A percentile compares a stretch with the other conserved stretches of the same genome.
Evolutionary conservation across 2,113 vertebrate genomes (phyloP).

Genomic region (Ceratotherium simum): DNA sequence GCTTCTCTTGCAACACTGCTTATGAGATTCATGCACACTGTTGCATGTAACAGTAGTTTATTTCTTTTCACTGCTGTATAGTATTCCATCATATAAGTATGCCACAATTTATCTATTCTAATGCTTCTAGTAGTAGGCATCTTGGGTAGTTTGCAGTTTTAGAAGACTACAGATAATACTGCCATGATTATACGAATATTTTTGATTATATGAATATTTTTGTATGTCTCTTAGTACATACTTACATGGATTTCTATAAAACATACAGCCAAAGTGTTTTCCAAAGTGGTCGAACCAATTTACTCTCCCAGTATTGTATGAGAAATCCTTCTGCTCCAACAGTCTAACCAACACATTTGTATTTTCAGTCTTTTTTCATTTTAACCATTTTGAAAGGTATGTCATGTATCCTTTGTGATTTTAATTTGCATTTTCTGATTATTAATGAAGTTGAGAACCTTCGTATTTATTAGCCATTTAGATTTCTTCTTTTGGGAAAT

Average conservation of each 20-base stretch:
- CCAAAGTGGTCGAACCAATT: neutral
- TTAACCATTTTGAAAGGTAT: neutral
- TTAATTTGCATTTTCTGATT: conserved; percentile 27
- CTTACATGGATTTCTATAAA: neutral
- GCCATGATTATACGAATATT: neutral
- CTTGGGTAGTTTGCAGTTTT: neutral
- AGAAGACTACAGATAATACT: neutral
- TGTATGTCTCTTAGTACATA: neutral
- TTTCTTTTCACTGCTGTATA: neutral
- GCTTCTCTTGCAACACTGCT: neutral
- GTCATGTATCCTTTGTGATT: neutral
- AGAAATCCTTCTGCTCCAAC: neutral
- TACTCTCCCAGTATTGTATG: neutral
- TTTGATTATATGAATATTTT: neutral
- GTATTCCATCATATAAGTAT: neutral
- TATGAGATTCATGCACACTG: neutral
- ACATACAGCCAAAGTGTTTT: neutral
- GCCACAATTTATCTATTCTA: neutral
- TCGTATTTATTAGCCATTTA: neutral
- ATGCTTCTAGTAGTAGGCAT: neutral
- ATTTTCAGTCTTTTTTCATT: conserved; percentile 12
- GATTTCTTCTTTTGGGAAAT: conserved; percentile 12
- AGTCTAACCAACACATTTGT: neutral
- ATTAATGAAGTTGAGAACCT: neutral
- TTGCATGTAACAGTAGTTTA: neutral